Conservation (phyloP, 2,797 vertebrate genomes). For the Spinus pinus region DNA sequence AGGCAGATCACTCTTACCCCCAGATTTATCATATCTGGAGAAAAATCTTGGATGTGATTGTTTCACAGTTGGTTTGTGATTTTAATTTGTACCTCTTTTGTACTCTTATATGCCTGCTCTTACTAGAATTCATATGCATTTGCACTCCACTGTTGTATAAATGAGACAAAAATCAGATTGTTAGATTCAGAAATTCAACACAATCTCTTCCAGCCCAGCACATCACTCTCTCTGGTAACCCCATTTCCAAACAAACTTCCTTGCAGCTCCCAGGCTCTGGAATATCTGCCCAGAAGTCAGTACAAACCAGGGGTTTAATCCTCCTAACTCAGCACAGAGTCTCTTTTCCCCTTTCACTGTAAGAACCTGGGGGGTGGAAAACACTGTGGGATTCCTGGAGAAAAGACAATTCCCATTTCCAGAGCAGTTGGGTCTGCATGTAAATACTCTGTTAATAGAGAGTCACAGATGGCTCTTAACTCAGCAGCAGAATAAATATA, state of each 20-base stretch:
- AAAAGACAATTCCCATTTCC: not conserved
- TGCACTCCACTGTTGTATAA: not conserved
- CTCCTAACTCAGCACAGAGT: not conserved
- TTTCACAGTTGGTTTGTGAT: not conserved
- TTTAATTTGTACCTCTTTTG: not conserved
- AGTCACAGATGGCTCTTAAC: slow-evolving; percentile 25
- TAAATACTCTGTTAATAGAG: slow-evolving; percentile 3
- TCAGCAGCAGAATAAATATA: slow-evolving; percentile 13
- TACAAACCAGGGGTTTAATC: not conserved
- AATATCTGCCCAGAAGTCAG: not conserved
- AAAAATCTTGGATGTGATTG: accelerated
- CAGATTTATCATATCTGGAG: accelerated
- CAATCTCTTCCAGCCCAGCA: not conserved
- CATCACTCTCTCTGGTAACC: not conserved
- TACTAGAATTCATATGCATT: not conserved
- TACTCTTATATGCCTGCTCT: not conserved
- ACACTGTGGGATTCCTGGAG: not conserved
- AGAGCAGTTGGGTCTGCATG: not conserved
- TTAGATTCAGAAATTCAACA: not conserved
- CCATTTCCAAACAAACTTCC: not conserved
- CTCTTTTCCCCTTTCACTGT: not conserved
- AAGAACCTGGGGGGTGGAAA: not conserved
- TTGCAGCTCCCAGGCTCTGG: not conserved
- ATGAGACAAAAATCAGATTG: not conserved
- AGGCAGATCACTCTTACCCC: not conserved